Evolutionary conservation across 2,797 vertebrate genomes (phyloP).

Genomic region (Notoglanidium macrostoma): DNA sequence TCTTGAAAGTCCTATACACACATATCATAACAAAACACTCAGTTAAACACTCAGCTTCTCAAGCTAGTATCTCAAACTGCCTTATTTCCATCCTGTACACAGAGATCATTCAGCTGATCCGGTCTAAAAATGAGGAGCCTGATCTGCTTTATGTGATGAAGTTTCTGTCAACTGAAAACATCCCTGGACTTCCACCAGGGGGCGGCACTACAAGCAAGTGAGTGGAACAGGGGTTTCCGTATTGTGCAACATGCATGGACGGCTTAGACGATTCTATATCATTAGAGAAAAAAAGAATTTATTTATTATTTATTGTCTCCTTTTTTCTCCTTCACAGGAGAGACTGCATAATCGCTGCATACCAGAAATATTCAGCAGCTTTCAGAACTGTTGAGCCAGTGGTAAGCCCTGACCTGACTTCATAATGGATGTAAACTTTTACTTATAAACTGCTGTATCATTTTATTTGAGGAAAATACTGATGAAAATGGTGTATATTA

Average conservation of each 20-base stretch:
- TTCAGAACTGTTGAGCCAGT: conserved; percentile 65
- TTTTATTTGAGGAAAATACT: background rate
- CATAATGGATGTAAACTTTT: background rate
- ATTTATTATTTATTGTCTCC: background rate
- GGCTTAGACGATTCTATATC: background rate
- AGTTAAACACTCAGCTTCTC: background rate
- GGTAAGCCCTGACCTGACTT: conserved; percentile 62
- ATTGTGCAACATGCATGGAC: background rate
- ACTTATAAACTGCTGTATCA: background rate
- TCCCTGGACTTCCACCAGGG: conserved; percentile 79
- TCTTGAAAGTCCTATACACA: background rate
- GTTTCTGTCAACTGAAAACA: conserved; percentile 73
- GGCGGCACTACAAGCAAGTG: conserved; percentile 83
- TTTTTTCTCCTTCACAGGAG: conserved; percentile 64
- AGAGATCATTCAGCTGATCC: conserved; percentile 74
- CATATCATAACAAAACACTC: background rate
- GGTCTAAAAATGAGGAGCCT: conserved; percentile 69
- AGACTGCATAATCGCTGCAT: conserved; percentile 77
- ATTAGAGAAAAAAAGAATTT: background rate
- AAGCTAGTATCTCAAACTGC: background rate
- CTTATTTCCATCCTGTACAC: conserved; percentile 37
- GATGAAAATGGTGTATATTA: background rate
- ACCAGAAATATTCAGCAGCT: conserved; percentile 72
- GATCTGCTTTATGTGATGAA: conserved; percentile 79
- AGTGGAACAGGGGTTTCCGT: conserved; percentile 50